phyloP scores from a whole-genome alignment of 2,113 vertebrate species.

The Ictalurus punctatus region DNA sequence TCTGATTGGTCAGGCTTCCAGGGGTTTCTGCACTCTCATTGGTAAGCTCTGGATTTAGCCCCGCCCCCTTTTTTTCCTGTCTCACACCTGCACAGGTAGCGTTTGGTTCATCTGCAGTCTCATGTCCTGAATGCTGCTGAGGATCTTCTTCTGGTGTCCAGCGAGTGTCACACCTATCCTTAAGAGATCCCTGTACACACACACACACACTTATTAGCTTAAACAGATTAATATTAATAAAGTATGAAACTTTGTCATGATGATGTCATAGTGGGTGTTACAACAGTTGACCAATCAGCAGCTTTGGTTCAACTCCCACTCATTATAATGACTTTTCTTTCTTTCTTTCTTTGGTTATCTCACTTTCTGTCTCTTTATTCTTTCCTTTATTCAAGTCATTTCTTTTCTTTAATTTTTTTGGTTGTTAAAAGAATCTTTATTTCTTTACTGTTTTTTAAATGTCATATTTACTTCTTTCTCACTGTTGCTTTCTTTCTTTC shows the following conservation, averaged over 20 bases:
- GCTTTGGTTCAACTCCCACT: not conserved
- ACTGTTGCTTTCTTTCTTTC: not conserved
- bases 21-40: constrained; percentile 67
- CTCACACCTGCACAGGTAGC: constrained; percentile 97
- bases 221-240: not conserved
- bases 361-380: not conserved
- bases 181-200: constrained; percentile 85
- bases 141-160: constrained; percentile 98
- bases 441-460: not conserved
- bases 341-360: not conserved
- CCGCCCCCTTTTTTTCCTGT: constrained; percentile 54
- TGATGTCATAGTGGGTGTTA: not conserved
- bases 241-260: not conserved
- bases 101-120: constrained; percentile 99
- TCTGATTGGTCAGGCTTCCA: constrained; percentile 79
- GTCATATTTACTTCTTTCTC: not conserved
- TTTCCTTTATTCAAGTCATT: not conserved
- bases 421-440: not conserved
- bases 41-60: constrained; percentile 67
- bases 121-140: constrained; percentile 99
- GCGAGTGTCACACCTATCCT: constrained; percentile 98
- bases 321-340: not conserved
- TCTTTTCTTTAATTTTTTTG: not conserved
- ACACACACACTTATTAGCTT: not conserved
- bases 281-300: not conserved